Evolutionary conservation across 2,113 vertebrate genomes (phyloP), one percentile per base, ranked within the genome.

Genomic region (Motacilla tschutschensis): DNA sequence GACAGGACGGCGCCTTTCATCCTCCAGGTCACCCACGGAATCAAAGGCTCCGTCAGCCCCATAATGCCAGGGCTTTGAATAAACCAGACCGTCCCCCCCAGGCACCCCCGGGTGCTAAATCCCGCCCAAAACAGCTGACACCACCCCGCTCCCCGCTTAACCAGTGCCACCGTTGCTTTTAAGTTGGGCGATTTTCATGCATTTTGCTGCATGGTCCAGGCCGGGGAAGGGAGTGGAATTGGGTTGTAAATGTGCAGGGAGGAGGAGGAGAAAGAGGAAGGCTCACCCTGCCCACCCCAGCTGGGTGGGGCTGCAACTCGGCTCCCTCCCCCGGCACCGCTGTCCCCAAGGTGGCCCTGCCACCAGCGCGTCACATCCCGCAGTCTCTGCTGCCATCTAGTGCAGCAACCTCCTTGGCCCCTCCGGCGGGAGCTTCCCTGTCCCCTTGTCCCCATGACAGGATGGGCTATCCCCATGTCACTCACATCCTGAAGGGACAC

Each of bases 371-470:
- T 5, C 65, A 13, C 55, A 36, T 77, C 22, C 17, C 5, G 1
- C n/a, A 28, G 86, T 14, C 75, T 93, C 76, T 94, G 83, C 90
- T 88, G 93, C 92, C 93, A 79, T 18, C 92, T 94, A 91, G 86
- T 73, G 94, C 69, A 28, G 10, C 4, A 69, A 33, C 10, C 9
- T 19, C 54, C 28, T 7, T 0, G 0, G 43, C 8, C 6, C 12
- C 47, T 31, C 1, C 0, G 0, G 8, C 24, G 0, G 3, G 6
- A 72, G 11, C 50, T 25, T 29, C 48, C 48, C 48, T 4, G 26
- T 20, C 25, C 35, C 17, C 3, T 17, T 14, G 15, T 31, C 17
- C 12, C 25, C 50, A 3, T 1, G 0, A 2, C 1, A 65, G 25
- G 24, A 55, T 13, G 29, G 29, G 13, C 53, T 43, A 26, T 29